Percentiles rank a stretch among this genome's conserved stretches.
phyloP scores from a whole-genome alignment of 2,888 invertebrate genomes.

The Parnassius smintheus region DNA sequence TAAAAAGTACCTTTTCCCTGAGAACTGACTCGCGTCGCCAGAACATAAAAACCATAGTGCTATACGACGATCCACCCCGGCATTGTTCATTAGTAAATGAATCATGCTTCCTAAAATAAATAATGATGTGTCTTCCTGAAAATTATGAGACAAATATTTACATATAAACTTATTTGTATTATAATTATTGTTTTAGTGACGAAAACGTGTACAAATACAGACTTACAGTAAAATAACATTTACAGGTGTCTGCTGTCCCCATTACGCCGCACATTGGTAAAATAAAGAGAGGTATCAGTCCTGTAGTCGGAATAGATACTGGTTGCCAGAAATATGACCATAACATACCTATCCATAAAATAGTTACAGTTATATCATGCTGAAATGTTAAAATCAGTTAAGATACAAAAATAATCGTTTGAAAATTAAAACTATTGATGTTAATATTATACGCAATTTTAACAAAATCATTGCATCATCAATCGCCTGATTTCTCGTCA shows the following conservation, averaged over 20 bases:
- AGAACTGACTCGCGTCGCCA: slow-evolving; percentile 47
- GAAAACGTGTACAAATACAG: neutral
- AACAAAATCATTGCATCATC: no score
- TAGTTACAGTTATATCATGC: slow-evolving; percentile 38
- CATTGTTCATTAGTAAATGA: slow-evolving; percentile 52
- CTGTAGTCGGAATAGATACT: slow-evolving; percentile 44
- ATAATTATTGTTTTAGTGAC: no score
- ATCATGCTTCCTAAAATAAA: slow-evolving; percentile 51
- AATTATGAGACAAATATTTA: slow-evolving; percentile 26
- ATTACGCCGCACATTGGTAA: slow-evolving; percentile 52
- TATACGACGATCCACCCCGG: slow-evolving; percentile 57
- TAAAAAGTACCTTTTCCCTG: slow-evolving; percentile 42
- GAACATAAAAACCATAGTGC: slow-evolving; percentile 46
- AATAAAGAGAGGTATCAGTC: slow-evolving; percentile 50
- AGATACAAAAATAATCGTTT: no score
- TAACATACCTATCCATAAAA: slow-evolving; percentile 51
- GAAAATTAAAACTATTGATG: no score
- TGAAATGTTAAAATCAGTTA: slow-evolving; percentile 34
- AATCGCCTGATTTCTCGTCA: no score
- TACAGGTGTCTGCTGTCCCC: slow-evolving; percentile 29
- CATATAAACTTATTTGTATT: no score
- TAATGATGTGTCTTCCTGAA: slow-evolving; percentile 54
- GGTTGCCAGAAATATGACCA: slow-evolving; percentile 54
- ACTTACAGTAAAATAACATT: slow-evolving; percentile 55
- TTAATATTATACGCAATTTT: no score